A percentile compares a stretch with the other conserved stretches of the same genome.
Evolutionary conservation across 2,797 vertebrate species (phyloP).

Genomic region (Hippoglossus hippoglossus): DNA sequence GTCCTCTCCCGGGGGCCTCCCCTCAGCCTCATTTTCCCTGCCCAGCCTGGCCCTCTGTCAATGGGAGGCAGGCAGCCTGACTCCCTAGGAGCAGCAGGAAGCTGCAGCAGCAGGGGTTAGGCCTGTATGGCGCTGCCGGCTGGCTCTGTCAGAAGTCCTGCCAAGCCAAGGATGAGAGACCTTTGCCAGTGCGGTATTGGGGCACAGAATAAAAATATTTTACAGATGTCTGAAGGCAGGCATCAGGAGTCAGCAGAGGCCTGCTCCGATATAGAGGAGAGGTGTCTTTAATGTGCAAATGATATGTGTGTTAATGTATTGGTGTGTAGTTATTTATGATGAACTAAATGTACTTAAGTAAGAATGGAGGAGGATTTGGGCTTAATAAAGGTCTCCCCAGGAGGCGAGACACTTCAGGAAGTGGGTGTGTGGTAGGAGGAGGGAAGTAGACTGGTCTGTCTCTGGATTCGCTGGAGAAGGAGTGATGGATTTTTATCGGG

Average conservation of each 20-base stretch:
- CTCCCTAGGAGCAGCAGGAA: conserved; percentile 78
- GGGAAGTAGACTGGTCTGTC: conserved; percentile 35
- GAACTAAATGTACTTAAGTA: conserved; percentile 34
- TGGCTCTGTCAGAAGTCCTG: conserved; percentile 83
- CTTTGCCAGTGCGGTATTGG: conserved; percentile 83
- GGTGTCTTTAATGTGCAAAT: conserved; percentile 48
- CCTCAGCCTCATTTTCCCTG: conserved; percentile 65
- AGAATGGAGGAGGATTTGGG: conserved; percentile 17
- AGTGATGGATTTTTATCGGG: conserved; percentile 48
- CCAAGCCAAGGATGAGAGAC: conserved; percentile 84
- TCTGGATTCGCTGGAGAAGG: conserved; percentile 42
- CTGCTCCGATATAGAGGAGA: conserved; percentile 32
- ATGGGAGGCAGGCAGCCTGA: conserved; percentile 77
- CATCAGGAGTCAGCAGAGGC: conserved; percentile 61
- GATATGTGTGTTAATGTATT: conserved; percentile 41
- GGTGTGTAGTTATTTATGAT: conserved; percentile 40
- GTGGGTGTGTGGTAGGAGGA: conserved; percentile 37
- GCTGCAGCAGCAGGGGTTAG: conserved; percentile 79
- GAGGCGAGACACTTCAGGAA: conserved; percentile 42
- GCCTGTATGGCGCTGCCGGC: conserved; percentile 77
- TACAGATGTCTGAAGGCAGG: conserved; percentile 84
- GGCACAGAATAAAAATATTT: conserved; percentile 84
- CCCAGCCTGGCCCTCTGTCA: conserved; percentile 72
- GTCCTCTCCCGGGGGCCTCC: conserved; percentile 62
- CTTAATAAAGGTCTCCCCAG: conserved; percentile 28